A percentile compares a stretch with the other conserved stretches of the same genome.
Conservation (phyloP, 1,140 invertebrate genomes). For the Bombus vancouverensis region DNA sequence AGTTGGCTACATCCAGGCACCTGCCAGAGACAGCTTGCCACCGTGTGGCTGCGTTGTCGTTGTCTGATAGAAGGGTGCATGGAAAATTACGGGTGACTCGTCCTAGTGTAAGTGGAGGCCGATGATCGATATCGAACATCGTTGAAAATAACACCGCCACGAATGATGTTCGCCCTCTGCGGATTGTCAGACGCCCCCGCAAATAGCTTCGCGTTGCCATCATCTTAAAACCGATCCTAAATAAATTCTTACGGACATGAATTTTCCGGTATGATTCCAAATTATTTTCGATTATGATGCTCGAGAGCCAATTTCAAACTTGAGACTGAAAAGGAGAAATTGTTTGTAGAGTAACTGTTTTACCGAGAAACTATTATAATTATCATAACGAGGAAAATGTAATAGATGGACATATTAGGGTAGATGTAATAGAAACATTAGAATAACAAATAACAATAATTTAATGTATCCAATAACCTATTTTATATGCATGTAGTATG, state of each 20-base stretch:
- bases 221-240: constrained; percentile 19
- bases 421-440: too few relatives aligned
- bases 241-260: constrained; percentile 31
- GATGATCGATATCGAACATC: constrained; percentile 53
- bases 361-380: too few relatives aligned
- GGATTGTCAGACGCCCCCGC: constrained; percentile 8
- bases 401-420: too few relatives aligned
- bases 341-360: too few relatives aligned
- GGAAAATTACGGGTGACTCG: constrained; percentile 32
- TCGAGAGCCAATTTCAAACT: not conserved
- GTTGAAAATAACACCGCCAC: constrained; percentile 45
- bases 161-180: constrained; percentile 38
- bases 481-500: too few relatives aligned
- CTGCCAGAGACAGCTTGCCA: constrained; percentile 34
- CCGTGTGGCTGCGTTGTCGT: not conserved
- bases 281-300: not conserved
- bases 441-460: too few relatives aligned
- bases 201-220: constrained; percentile 41
- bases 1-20: not conserved
- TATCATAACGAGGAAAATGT: too few relatives aligned
- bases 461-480: too few relatives aligned
- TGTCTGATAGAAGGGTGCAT: constrained; percentile 5
- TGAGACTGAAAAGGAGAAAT: not conserved
- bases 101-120: not conserved
- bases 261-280: not conserved